Evolutionary conservation across 2,888 invertebrate species (phyloP), one percentile per base, ranked within the genome.

Genomic region (Baronia brevicornis): DNA sequence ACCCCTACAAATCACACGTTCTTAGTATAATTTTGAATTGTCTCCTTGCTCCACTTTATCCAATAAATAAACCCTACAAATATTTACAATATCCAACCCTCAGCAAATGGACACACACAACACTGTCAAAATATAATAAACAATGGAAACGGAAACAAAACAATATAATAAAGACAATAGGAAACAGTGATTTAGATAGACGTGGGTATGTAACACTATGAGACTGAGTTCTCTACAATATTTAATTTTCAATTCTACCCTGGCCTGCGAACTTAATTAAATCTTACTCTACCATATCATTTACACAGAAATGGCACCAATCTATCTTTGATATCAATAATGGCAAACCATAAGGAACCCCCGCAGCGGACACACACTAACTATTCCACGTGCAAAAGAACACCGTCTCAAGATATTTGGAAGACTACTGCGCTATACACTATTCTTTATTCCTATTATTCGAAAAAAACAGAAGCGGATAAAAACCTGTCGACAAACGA

Each of bases 241-340:
- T 72, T 75, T 68, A 65, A 78, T 71, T 73, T 75, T 77, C 77
- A 72, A 66, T 64, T 64, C 78, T 80, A 82, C 82, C 82, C 84
- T 84, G 82, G 78, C 82, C 82, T 63, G 77, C 78, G 73, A 75
- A 78, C 82, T 74, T 79, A 82, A 73, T 78, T 82, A 70, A 75
- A 67, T n/a, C 82, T 78, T 79, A 84, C 73, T 46, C 79, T 80
- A 79, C 74, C 79, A 61, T 78, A 61, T 80, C 79, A 66, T 78
- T 68, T 74, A 82, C 69, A 77, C 66, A 77, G 77, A 79, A 80
- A 84, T 84, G 84, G 84, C 84, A 84, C 84, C 84, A 78, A 82
- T 78, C 82, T 82, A 82, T 84, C 84, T 84, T 84, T 84, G 84
- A 84, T 84, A 84, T 82, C 68, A 74, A 66, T 68, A 82, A 84